Conservation (phyloP, 2,888 invertebrate species). For the Epinotia nisella region DNA sequence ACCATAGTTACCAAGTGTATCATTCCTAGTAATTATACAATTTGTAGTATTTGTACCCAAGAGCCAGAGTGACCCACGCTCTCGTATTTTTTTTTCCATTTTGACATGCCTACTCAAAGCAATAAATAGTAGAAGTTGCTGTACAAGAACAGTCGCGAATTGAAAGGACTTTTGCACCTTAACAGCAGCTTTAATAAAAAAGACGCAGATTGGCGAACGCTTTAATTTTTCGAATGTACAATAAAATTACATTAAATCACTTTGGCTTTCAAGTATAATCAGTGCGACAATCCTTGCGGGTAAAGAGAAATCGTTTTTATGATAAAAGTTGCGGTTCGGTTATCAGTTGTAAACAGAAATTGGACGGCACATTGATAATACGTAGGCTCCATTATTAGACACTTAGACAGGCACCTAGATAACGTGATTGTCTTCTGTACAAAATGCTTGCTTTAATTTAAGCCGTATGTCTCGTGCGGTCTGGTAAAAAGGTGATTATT, state of each 20-base stretch:
- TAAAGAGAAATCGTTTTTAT: constrained; percentile 13
- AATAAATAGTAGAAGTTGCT: neutral
- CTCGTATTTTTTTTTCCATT: neutral
- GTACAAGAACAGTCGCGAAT: no score
- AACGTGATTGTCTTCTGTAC: no score
- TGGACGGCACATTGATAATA: neutral
- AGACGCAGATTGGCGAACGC: neutral
- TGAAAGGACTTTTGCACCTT: no score
- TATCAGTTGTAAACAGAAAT: constrained; percentile 4
- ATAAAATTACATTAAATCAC: neutral
- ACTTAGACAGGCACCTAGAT: no score
- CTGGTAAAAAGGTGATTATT: no score
- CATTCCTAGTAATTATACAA: neutral
- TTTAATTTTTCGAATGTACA: neutral
- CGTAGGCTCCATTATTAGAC: neutral
- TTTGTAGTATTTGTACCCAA: neutral
- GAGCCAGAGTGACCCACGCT: neutral
- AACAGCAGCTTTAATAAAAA: neutral
- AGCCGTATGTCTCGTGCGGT: no score
- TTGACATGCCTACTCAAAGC: neutral
- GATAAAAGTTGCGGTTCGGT: constrained; percentile 13
- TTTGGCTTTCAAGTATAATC: neutral
- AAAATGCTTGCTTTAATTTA: no score
- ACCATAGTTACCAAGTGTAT: neutral
- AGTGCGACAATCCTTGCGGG: constrained; percentile 9